phyloP scores from a whole-genome alignment of 1,140 invertebrate species.

The Lamellibrachia luymesi region DNA sequence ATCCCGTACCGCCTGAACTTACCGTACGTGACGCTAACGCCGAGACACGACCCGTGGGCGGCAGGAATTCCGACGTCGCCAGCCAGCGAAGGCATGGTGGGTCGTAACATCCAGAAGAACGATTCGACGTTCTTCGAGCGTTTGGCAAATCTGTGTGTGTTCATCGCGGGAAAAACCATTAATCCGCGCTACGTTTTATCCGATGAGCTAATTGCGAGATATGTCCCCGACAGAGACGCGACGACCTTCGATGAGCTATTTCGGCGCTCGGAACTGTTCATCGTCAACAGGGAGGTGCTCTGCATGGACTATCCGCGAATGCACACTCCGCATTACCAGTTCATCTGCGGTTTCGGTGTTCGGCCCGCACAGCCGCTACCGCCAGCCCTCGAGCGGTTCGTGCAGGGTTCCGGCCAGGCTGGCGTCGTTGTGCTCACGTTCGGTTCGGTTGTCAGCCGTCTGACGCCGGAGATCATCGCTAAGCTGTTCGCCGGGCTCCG shows the following conservation, averaged over 20 bases:
- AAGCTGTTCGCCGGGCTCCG: constrained; percentile 56
- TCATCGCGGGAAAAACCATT: neutral
- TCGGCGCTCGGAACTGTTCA: neutral
- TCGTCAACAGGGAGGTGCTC: neutral
- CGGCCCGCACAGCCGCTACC: constrained; percentile 13
- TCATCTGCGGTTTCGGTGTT: constrained; percentile 13
- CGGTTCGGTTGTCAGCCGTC: constrained; percentile 7
- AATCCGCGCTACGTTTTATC: neutral
- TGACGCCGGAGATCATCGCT: constrained; percentile 30
- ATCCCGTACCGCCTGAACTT: constrained; percentile 18
- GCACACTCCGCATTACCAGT: constrained; percentile 13
- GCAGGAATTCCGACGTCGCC: constrained; percentile 20
- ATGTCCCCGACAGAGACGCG: neutral
- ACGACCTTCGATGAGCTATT: constrained; percentile 16
- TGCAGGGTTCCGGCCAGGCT: constrained; percentile 9
- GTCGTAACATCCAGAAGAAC: neutral
- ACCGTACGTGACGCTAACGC: constrained; percentile 15
- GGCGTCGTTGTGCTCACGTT: constrained; percentile 24
- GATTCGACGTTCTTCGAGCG: constrained; percentile 16
- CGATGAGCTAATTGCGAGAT: neutral
- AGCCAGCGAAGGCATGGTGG: neutral
- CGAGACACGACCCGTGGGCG: constrained; percentile 8
- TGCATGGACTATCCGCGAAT: constrained; percentile 14
- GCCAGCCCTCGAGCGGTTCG: constrained; percentile 1
- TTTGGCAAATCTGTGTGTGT: neutral